Conservation (phyloP, 1,140 invertebrate species). For the Drosophila triauraria region DNA sequence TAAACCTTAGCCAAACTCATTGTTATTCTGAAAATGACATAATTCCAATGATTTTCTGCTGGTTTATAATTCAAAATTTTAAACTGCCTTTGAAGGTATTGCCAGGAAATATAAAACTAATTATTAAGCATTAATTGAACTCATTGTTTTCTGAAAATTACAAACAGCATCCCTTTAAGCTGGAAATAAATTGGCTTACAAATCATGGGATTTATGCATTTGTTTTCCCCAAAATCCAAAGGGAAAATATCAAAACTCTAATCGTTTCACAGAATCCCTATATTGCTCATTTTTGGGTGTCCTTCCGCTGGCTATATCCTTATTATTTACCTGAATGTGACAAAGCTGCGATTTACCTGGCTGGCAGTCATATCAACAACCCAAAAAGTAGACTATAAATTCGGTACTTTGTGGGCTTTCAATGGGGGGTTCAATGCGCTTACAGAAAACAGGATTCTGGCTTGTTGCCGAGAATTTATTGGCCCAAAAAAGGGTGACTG, state of each 20-base stretch:
- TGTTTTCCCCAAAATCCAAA: not conserved
- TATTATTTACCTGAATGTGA: slow-evolving; percentile 7
- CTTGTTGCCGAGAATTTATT: slow-evolving; percentile 16
- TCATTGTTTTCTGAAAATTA: not conserved
- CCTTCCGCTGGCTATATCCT: too few species aligned
- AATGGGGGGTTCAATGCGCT: slow-evolving; percentile 6
- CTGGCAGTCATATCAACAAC: not conserved
- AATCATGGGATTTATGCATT: not conserved
- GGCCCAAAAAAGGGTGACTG: not conserved
- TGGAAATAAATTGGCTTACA: slow-evolving; percentile 3
- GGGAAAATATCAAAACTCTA: not conserved
- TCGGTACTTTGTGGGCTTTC: slow-evolving; percentile 27
- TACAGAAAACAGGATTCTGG: slow-evolving; percentile 3
- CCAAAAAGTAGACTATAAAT: slow-evolving; percentile 41
- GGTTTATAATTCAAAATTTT: too few species aligned
- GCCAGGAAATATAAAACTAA: not conserved
- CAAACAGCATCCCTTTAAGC: not conserved
- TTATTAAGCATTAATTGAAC: not conserved
- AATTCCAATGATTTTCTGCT: too few species aligned
- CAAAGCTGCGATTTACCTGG: slow-evolving; percentile 27
- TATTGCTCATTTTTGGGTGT: slow-evolving; percentile 5
- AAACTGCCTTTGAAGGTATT: too few species aligned
- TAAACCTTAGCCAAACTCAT: too few species aligned
- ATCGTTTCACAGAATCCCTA: slow-evolving; percentile 14
- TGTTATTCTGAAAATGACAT: not conserved